Evolutionary conservation across 1,140 invertebrate genomes (phyloP), one percentile per base, ranked within the genome.

Genomic region (Bombyx mandarina): DNA sequence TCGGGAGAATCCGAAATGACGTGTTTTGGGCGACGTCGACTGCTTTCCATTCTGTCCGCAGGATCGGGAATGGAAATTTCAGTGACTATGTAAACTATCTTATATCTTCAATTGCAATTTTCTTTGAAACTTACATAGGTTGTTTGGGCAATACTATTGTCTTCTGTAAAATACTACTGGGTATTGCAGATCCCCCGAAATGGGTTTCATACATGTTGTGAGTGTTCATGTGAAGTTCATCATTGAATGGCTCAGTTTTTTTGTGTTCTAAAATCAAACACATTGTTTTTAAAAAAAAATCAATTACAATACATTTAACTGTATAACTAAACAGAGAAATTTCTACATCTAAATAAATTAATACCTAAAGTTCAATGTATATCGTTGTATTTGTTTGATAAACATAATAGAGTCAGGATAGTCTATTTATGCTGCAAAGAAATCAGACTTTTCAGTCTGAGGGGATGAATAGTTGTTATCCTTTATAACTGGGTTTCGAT

Each of bases 231-330:
- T 82, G 69, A 12, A 54, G 60, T 43, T 63, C 65, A 56, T 82
- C 77, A 63, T 76, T 65, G 58, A 71, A 84, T 44, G 45, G 46
- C 49, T 56, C 12, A 10, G 72, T 72, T 65, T 70, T 74, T 35
- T 71, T 52, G 56, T 64, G 64, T 50, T 57, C 70, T 73, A 62
- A 62, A 56, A 44, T 48, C 22, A 7, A 48, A 42, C 7, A 47
- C 4, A 47, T 12, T 10, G 6, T 4, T 44, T 8, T 8, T 9
- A 44, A 12, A 53, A 43, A 18, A 18, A 18, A 18, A 18, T 44
- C 7, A 4, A 10, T 53, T 53, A n/a, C 44, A 43, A 45, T 45
- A n/a, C 12, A 26, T 5, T 18, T 26, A 5, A n/a, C 12, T 1
- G 6, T 8, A 18, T 8, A 18, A n/a, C 8, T 18, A 26, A 26